A percentile compares a stretch with the other conserved stretches of the same genome.
These are phyloP conservation scores for Crocidura indochinensis DNA, from an alignment of 2,797 vertebrate genomes.

Conservation along the genomic window DNA sequence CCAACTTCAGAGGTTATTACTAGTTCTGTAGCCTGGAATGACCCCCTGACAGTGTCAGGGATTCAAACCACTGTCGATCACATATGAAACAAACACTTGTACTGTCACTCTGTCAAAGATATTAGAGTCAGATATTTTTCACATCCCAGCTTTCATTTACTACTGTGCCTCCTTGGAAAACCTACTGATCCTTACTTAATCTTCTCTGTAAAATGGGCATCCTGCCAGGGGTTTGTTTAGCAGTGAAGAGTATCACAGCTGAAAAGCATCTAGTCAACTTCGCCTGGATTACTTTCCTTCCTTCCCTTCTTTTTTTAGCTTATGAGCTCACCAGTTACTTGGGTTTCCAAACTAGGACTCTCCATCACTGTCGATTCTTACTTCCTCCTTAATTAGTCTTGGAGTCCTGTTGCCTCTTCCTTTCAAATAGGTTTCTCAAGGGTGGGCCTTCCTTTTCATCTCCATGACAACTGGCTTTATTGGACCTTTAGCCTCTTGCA, in stretches of 20 bases:
- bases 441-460: background rate
- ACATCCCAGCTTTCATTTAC: slow-evolving; percentile 7
- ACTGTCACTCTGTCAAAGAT: too few relatives aligned
- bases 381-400: slow-evolving; percentile 52
- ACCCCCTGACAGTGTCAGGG: too few relatives aligned
- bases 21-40: too few relatives aligned
- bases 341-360: slow-evolving; percentile 60
- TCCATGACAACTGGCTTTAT: background rate
- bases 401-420: background rate
- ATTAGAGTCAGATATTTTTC: background rate
- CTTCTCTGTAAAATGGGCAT: slow-evolving; percentile 39
- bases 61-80: too few relatives aligned
- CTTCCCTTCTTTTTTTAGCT: slow-evolving; percentile 30
- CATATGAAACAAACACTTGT: too few relatives aligned
- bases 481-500: background rate
- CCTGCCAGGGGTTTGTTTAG: background rate
- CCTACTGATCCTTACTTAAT: background rate
- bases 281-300: background rate
- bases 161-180: background rate
- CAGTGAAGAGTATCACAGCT: background rate
- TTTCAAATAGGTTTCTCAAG: background rate
- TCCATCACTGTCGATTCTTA: slow-evolving; percentile 27
- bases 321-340: slow-evolving; percentile 40
- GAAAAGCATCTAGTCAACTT: background rate
- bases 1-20: too few relatives aligned